phyloP scores from a whole-genome alignment of 2,797 vertebrate genomes.

The Odontamblyopus rebecca region DNA sequence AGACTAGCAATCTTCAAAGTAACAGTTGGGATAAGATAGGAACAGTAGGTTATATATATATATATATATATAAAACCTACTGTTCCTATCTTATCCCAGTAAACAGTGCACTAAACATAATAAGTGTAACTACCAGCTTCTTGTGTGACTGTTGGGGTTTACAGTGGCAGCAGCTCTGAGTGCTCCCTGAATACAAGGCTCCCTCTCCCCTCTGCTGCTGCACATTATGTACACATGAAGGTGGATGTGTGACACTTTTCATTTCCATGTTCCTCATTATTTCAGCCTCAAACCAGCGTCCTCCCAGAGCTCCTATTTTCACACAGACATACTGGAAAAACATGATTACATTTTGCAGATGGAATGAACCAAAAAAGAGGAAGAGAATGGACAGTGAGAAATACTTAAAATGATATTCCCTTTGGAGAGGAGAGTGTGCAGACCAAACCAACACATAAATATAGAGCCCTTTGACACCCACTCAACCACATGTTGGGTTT shows the following conservation, averaged over 20 bases:
- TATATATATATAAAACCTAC: background rate
- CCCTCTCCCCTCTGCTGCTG: slow-evolving; percentile 11
- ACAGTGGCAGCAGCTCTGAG: slow-evolving; percentile 5
- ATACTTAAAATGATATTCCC: slow-evolving; percentile 17
- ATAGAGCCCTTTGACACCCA: slow-evolving; percentile 7
- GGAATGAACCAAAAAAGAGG: slow-evolving; percentile 18
- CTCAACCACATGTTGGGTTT: slow-evolving; percentile 7
- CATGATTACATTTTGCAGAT: slow-evolving; percentile 34
- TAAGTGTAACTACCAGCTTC: background rate
- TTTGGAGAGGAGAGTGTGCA: background rate
- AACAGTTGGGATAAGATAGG: background rate
- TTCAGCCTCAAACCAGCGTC: slow-evolving; percentile 27
- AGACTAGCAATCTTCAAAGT: background rate
- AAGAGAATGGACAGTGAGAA: background rate
- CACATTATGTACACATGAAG: slow-evolving; percentile 13
- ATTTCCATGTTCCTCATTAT: slow-evolving; percentile 42
- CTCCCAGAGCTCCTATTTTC: slow-evolving; percentile 15
- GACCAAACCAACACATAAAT: slow-evolving; percentile 2
- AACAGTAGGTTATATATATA: too few species aligned
- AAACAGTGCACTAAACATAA: background rate
- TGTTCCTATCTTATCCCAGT: background rate
- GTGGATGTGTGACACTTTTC: slow-evolving; percentile 32
- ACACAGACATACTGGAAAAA: slow-evolving; percentile 27
- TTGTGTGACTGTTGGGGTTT: slow-evolving; percentile 21
- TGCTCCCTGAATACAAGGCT: slow-evolving; percentile 14